Conservation (phyloP, 2,113 vertebrate species). For the Calonectris borealis region DNA sequence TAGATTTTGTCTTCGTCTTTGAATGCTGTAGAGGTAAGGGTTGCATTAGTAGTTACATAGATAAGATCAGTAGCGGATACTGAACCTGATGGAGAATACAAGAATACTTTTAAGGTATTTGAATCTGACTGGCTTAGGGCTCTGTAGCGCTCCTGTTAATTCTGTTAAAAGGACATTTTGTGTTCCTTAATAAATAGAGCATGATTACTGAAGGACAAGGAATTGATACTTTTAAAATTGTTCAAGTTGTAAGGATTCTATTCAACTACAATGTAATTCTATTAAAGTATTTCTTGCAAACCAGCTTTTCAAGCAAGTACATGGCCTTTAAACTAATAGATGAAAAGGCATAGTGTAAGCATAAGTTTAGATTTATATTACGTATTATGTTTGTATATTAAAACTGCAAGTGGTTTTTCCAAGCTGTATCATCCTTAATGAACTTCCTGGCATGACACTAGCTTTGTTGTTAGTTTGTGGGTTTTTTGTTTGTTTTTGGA, state of each 20-base stretch:
- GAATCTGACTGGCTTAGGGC: background rate
- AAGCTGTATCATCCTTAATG: background rate
- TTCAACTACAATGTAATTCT: background rate
- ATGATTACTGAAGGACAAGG: background rate
- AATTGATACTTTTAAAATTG: background rate
- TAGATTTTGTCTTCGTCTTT: background rate
- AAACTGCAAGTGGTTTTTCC: background rate
- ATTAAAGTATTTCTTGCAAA: background rate
- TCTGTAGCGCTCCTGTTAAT: background rate
- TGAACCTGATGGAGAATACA: background rate
- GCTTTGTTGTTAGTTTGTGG: background rate
- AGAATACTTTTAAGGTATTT: background rate
- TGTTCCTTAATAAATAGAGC: background rate
- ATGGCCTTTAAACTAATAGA: background rate
- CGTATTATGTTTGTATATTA: background rate
- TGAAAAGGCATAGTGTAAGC: background rate
- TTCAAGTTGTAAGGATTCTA: background rate
- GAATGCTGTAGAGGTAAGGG: background rate
- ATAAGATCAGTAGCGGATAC: background rate
- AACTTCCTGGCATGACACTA: background rate
- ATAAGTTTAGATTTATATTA: background rate
- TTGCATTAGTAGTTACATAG: background rate
- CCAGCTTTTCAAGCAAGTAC: background rate
- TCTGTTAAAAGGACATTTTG: background rate
- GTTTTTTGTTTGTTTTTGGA: background rate